phyloP scores from a whole-genome alignment of 2,888 invertebrate genomes.

The Anarsia innoxiella region DNA sequence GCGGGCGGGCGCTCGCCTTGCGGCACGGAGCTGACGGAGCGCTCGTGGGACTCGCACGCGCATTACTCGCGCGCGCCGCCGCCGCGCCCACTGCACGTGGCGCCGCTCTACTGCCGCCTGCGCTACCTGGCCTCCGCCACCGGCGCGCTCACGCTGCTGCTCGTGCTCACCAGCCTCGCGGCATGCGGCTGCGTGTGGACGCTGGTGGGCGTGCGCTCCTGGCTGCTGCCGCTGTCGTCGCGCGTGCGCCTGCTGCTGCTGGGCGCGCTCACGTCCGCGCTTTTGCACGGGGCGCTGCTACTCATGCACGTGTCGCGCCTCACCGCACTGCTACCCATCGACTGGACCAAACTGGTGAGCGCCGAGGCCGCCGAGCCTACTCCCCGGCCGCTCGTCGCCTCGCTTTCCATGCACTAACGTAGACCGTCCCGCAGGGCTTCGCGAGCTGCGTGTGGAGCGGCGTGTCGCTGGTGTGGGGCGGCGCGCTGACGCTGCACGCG shows the following conservation, averaged over 20 bases:
- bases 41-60: constrained; percentile 72
- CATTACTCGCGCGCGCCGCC: constrained; percentile 61
- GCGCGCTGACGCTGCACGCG: constrained; percentile 38
- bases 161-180: constrained; percentile 27
- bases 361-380: no score
- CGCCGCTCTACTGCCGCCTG: constrained; percentile 63
- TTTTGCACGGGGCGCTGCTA: constrained; percentile 53
- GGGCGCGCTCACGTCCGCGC: constrained; percentile 50
- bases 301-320: constrained; percentile 53
- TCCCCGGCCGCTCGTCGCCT: no score
- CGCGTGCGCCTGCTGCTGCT: constrained; percentile 53
- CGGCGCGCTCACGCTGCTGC: constrained; percentile 31
- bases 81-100: constrained; percentile 49
- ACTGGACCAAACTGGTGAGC: constrained; percentile 47
- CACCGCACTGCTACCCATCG: constrained; percentile 54
- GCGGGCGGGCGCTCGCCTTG: constrained; percentile 61
- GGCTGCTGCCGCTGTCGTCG: constrained; percentile 27
- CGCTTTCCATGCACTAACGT: no score
- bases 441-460: constrained; percentile 35
- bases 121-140: constrained; percentile 34
- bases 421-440: no score
- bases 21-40: constrained; percentile 64
- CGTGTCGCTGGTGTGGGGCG: constrained; percentile 37
- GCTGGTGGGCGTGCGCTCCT: constrained; percentile 18
- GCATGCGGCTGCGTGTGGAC: constrained; percentile 15